Evolutionary conservation across 2,797 vertebrate genomes (phyloP).

Genomic region (Ceyx erithaca): DNA sequence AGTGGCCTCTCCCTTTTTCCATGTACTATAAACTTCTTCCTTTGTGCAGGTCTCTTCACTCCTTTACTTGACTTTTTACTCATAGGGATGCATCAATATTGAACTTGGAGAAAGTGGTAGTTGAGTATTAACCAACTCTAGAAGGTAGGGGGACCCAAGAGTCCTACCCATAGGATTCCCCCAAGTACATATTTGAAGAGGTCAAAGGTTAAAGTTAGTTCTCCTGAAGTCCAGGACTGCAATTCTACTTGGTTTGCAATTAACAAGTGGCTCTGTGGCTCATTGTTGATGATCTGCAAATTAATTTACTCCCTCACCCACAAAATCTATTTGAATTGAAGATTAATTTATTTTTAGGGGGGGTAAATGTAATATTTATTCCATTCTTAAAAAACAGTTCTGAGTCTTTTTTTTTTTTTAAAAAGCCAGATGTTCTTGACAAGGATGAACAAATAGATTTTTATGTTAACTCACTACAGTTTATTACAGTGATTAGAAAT

Average conservation of each 20-base stretch:
- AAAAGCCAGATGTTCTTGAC: not conserved
- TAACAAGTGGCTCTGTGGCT: not conserved
- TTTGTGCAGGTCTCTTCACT: no score
- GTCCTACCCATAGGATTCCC: not conserved
- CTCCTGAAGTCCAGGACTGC: not conserved
- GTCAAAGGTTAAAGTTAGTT: not conserved
- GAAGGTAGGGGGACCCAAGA: not conserved
- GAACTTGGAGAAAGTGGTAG: not conserved
- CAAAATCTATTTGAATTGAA: not conserved
- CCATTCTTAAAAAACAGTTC: not conserved
- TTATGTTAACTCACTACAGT: not conserved
- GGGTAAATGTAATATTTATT: not conserved
- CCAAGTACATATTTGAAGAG: not conserved
- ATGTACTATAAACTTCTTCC: no score
- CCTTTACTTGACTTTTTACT: no score
- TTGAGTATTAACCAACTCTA: not conserved
- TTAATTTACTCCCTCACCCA: not conserved
- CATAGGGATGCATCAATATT: not conserved
- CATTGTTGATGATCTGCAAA: not conserved
- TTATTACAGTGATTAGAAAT: slow-evolving; percentile 18
- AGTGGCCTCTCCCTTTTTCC: no score
- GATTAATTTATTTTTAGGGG: not conserved
- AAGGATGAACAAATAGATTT: not conserved
- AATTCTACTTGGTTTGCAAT: not conserved
- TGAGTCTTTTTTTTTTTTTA: not conserved